Conservation (phyloP, 2,888 invertebrate genomes). For the Thymelicus sylvestris region DNA sequence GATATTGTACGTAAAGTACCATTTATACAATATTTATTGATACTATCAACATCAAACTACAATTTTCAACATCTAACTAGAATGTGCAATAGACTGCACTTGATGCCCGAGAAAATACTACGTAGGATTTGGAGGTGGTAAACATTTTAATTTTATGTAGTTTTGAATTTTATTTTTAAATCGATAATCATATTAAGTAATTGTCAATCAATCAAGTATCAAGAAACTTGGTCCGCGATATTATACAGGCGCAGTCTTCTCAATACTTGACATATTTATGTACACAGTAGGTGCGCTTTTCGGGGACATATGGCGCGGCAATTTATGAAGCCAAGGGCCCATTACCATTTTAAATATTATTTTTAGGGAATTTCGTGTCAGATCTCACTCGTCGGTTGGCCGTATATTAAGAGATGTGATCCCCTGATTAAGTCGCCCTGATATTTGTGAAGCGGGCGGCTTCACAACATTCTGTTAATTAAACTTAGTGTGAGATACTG, state of each 20-base stretch:
- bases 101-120: slow-evolving; percentile 10
- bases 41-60: slow-evolving; percentile 32
- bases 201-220: slow-evolving; percentile 53
- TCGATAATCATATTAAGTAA: too few species aligned
- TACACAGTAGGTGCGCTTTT: slow-evolving; percentile 81
- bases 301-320: slow-evolving; percentile 82
- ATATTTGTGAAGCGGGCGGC: slow-evolving; percentile 68
- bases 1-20: slow-evolving; percentile 29
- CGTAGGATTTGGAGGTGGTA: too few species aligned
- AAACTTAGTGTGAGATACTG: slow-evolving; percentile 57
- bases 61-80: slow-evolving; percentile 2
- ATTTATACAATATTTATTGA: slow-evolving; percentile 36
- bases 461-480: slow-evolving; percentile 77
- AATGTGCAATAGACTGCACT: slow-evolving; percentile 10
- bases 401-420: slow-evolving; percentile 83
- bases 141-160: too few species aligned
- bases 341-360: slow-evolving; percentile 86
- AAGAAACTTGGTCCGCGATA: slow-evolving; percentile 58
- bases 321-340: slow-evolving; percentile 82
- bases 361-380: slow-evolving; percentile 85
- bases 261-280: slow-evolving; percentile 84
- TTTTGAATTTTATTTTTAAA: too few species aligned
- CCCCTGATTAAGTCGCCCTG: slow-evolving; percentile 79
- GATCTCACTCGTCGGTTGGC: slow-evolving; percentile 81
- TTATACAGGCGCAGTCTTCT: slow-evolving; percentile 70